phyloP scores from a whole-genome alignment of 2,797 vertebrate species.

The Psittacula derbiana region DNA sequence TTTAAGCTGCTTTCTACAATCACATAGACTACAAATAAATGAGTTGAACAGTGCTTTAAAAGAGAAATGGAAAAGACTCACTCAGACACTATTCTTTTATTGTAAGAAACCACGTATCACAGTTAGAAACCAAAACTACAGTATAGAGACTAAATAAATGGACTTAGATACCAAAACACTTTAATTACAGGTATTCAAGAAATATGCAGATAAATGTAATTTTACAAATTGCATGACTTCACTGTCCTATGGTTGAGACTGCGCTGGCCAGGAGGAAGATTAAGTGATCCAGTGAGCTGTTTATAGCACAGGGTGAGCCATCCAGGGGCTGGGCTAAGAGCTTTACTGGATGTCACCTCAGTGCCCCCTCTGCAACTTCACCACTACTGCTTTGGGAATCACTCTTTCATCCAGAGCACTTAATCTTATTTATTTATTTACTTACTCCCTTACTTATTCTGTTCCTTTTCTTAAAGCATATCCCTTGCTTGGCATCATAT shows the following conservation, averaged over 20 bases:
- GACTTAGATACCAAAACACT: neutral
- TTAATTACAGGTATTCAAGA: neutral
- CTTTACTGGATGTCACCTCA: neutral
- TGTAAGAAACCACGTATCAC: fast-evolving
- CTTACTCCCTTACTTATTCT: neutral
- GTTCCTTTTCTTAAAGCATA: neutral
- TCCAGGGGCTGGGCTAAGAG: fast-evolving
- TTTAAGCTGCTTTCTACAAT: neutral
- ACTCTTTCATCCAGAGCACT: neutral
- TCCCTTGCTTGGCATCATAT: neutral
- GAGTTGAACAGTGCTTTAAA: neutral
- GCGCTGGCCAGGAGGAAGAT: neutral
- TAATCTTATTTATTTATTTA: neutral
- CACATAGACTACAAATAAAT: neutral
- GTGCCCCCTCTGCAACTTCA: neutral
- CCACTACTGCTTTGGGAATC: neutral
- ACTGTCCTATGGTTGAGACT: neutral
- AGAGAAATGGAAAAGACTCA: neutral
- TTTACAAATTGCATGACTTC: neutral
- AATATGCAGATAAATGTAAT: neutral
- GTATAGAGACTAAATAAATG: neutral
- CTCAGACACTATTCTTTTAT: neutral
- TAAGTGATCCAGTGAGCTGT: fast-evolving
- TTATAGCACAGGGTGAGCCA: fast-evolving
- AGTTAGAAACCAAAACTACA: neutral